phyloP scores from a whole-genome alignment of 2,888 invertebrate species.

The Apodemia hepburni region DNA sequence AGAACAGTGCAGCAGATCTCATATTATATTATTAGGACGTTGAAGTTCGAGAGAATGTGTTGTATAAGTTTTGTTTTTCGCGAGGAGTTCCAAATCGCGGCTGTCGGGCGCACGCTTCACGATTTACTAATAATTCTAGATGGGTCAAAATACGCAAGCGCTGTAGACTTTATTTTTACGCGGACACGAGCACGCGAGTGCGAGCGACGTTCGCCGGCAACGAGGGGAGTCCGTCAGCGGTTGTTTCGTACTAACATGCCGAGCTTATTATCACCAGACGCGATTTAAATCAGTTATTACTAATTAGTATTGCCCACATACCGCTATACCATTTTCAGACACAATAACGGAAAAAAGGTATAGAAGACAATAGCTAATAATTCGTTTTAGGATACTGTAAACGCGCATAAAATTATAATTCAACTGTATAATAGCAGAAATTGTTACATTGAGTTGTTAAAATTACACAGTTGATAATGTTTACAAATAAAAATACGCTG shows the following conservation, averaged over 20 bases:
- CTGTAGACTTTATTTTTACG: constrained; percentile 77
- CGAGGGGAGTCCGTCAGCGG: constrained; percentile 58
- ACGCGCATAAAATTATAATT: constrained; percentile 45
- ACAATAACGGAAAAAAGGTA: constrained; percentile 63
- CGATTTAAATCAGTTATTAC: constrained; percentile 59
- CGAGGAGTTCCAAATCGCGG: constrained; percentile 64
- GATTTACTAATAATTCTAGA: constrained; percentile 80
- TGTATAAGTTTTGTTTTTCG: constrained; percentile 58
- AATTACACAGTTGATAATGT: too few relatives aligned
- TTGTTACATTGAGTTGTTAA: not conserved
- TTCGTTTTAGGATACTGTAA: constrained; percentile 46
- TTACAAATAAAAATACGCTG: too few relatives aligned
- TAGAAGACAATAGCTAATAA: constrained; percentile 55
- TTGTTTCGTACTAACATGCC: constrained; percentile 50
- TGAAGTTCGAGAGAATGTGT: constrained; percentile 32
- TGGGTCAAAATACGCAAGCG: constrained; percentile 73
- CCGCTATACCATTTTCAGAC: constrained; percentile 58
- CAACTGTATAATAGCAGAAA: not conserved
- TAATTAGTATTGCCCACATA: constrained; percentile 74
- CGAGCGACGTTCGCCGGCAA: constrained; percentile 53
- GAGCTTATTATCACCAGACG: constrained; percentile 58
- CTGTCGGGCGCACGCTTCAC: constrained; percentile 72
- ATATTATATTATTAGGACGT: constrained; percentile 14
- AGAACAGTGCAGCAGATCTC: not conserved
- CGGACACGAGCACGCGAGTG: constrained; percentile 71